Percentiles rank a stretch among this genome's conserved stretches.
Conservation (phyloP, 2,113 vertebrate genomes). For the Hystrix brachyura region DNA sequence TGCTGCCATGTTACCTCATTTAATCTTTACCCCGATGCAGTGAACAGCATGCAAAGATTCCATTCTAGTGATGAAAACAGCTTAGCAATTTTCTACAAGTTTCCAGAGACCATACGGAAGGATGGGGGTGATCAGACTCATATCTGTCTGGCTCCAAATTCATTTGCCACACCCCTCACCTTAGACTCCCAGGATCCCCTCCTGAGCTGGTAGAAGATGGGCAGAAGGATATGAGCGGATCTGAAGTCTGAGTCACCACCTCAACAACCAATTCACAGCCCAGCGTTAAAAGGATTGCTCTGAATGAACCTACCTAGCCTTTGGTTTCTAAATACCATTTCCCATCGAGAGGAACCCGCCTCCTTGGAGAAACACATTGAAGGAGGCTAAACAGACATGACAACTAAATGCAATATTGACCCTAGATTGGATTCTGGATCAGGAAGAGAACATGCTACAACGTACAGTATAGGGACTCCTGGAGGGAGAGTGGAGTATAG, state of each 20-base stretch:
- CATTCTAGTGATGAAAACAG: conserved; percentile 8
- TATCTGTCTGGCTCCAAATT: conserved; percentile 9
- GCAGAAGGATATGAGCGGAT: background rate
- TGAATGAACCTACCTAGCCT: background rate
- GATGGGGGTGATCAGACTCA: background rate
- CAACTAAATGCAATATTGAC: conserved; percentile 72
- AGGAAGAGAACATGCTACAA: conserved; percentile 47
- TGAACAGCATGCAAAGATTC: background rate
- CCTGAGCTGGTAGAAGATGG: conserved; percentile 38
- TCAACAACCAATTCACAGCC: conserved; percentile 5
- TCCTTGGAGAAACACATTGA: conserved; percentile 70
- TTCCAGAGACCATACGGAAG: background rate
- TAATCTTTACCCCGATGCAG: background rate
- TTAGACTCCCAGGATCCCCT: background rate
- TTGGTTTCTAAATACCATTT: conserved; percentile 70
- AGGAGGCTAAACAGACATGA: conserved; percentile 67
- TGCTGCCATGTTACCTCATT: background rate
- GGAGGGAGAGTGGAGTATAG: conserved; percentile 50
- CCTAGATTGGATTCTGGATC: conserved; percentile 66
- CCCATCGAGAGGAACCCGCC: conserved; percentile 50
- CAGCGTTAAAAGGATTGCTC: conserved; percentile 41
- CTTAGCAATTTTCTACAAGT: background rate
- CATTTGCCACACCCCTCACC: background rate
- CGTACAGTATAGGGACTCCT: conserved; percentile 37
- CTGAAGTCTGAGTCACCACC: background rate